phyloP scores from a whole-genome alignment of 2,113 vertebrate genomes.

The Pandion haliaetus region DNA sequence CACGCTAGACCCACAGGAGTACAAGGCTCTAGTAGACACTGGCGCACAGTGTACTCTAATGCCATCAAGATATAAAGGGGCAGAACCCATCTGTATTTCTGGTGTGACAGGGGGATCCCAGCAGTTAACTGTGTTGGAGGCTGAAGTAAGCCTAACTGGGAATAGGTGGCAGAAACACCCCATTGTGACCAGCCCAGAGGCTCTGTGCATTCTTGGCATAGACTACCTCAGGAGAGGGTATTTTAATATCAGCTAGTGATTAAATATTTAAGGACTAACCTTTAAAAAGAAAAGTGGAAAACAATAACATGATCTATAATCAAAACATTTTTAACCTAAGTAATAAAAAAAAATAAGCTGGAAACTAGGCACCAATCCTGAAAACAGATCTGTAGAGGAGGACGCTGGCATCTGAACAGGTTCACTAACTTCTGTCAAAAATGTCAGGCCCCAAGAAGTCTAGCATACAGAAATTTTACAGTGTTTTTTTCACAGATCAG shows the following conservation, averaged over 20 bases:
- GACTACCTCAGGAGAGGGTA: no score
- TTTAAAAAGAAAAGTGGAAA: slow-evolving; percentile 1
- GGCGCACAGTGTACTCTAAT: no score
- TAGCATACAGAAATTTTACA: neutral
- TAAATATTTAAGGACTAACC: neutral
- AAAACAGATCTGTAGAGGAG: neutral
- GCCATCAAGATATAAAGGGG: no score
- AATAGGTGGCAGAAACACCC: no score
- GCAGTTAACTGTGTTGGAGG: no score
- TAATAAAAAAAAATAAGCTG: neutral
- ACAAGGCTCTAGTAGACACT: no score
- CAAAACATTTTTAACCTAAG: neutral
- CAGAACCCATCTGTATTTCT: no score
- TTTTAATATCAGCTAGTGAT: neutral
- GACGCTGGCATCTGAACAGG: neutral
- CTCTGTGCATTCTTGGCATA: no score
- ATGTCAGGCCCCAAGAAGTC: neutral
- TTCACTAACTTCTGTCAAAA: neutral
- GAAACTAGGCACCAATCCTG: neutral
- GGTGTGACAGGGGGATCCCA: no score
- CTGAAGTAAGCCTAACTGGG: no score
- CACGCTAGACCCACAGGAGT: no score
- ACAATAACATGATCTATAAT: neutral
- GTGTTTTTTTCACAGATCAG: neutral
- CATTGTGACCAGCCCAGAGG: no score